Evolutionary conservation across 2,888 invertebrate species (phyloP).

Genomic region (Gryllus longicercus): DNA sequence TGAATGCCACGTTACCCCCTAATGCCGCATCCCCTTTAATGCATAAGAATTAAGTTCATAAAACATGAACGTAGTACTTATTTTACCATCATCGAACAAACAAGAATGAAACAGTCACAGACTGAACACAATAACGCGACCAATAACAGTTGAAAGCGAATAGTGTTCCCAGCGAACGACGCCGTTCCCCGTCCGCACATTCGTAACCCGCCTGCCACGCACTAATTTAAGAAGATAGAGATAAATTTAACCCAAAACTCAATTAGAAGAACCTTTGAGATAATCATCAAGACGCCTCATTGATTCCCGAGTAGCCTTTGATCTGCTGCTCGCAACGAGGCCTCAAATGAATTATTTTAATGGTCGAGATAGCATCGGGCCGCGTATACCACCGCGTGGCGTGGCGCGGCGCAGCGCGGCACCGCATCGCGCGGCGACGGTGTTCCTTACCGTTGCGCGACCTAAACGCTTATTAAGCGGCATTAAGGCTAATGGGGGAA

Average conservation of each 20-base stretch:
- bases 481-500: too few relatives aligned
- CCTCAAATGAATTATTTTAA: not conserved
- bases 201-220: not conserved
- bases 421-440: too few relatives aligned
- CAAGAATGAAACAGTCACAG: too few relatives aligned
- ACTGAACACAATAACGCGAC: not conserved
- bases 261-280: slow-evolving; percentile 9
- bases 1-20: too few relatives aligned
- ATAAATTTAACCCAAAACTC: slow-evolving; percentile 9
- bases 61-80: too few relatives aligned
- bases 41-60: too few relatives aligned
- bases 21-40: too few relatives aligned
- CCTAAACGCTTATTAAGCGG: too few relatives aligned
- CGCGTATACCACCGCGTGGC: too few relatives aligned
- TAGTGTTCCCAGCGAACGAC: not conserved
- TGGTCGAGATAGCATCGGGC: not conserved
- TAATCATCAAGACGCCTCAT: not conserved
- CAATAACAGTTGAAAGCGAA: not conserved
- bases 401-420: too few relatives aligned
- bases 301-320: slow-evolving; percentile 1
- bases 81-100: too few relatives aligned
- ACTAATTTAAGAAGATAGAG: not conserved
- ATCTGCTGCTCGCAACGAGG: not conserved
- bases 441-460: too few relatives aligned
- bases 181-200: not conserved